Evolutionary conservation across 1,140 invertebrate species (phyloP).

Genomic region (Aricia agestis): DNA sequence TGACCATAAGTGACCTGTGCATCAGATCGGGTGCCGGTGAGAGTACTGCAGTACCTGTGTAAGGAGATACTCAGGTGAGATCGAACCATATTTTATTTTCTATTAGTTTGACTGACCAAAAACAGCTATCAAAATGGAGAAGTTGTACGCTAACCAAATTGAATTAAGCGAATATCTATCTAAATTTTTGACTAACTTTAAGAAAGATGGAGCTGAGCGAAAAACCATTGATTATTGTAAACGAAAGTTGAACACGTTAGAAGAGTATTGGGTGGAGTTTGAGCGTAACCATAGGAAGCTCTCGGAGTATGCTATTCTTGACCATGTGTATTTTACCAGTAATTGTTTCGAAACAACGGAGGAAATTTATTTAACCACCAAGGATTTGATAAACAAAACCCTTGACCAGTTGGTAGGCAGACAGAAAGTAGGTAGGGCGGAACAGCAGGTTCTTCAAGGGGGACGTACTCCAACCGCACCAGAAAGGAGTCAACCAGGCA

Average conservation of each 20-base stretch:
- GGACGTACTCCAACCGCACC: not conserved
- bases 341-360: no score
- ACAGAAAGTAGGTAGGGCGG: slow-evolving; percentile 14
- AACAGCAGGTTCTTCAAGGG: not conserved
- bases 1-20: slow-evolving; percentile 2
- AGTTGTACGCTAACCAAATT: slow-evolving; percentile 22
- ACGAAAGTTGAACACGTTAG: no score
- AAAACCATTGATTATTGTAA: no score
- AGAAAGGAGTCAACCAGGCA: slow-evolving; percentile 17
- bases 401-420: slow-evolving; percentile 14
- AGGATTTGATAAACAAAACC: slow-evolving; percentile 18
- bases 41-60: slow-evolving; percentile 15
- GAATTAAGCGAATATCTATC: slow-evolving; percentile 18
- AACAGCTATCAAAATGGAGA: slow-evolving; percentile 21
- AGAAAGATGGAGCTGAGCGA: no score
- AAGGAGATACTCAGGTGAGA: slow-evolving; percentile 24
- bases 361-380: no score
- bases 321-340: no score
- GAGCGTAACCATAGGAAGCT: no score
- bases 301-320: no score
- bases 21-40: slow-evolving; percentile 2
- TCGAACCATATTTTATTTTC: slow-evolving; percentile 24
- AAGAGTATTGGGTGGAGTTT: slow-evolving; percentile 15
- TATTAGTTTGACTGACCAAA: not conserved
- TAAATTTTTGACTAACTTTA: no score